Evolutionary conservation across 2,888 invertebrate species (phyloP).

Genomic region (Drosophila atripex): DNA sequence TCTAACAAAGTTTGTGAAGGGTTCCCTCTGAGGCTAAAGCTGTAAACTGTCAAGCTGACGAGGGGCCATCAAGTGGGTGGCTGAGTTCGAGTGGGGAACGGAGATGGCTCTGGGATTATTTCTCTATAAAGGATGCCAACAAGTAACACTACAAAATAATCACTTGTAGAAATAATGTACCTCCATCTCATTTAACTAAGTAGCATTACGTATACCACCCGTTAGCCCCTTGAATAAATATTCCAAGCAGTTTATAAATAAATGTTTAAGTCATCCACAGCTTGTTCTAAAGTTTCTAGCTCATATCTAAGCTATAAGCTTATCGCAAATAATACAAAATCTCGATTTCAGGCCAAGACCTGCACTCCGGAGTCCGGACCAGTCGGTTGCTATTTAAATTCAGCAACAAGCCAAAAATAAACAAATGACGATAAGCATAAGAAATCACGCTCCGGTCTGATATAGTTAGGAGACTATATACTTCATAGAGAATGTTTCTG

Average conservation of each 20-base stretch:
- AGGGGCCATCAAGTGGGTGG: slow-evolving; percentile 27
- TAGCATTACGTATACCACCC: slow-evolving; percentile 28
- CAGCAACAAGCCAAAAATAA: slow-evolving; percentile 37
- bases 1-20: slow-evolving; percentile 33
- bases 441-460: slow-evolving; percentile 38
- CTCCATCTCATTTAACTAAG: neutral
- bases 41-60: slow-evolving; percentile 46
- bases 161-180: neutral
- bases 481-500: slow-evolving; percentile 31
- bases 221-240: neutral
- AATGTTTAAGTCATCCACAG: slow-evolving; percentile 34
- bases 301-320: slow-evolving; percentile 43
- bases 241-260: slow-evolving; percentile 38
- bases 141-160: neutral
- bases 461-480: slow-evolving; percentile 33
- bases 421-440: slow-evolving; percentile 44
- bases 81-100: neutral
- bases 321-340: slow-evolving; percentile 40
- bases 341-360: slow-evolving; percentile 23
- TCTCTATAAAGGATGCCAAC: neutral
- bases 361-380: slow-evolving; percentile 18
- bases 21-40: neutral
- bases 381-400: slow-evolving; percentile 46
- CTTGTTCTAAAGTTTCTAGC: slow-evolving; percentile 2
- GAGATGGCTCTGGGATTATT: slow-evolving; percentile 10